A percentile compares a stretch with the other conserved stretches of the same genome.
These are phyloP conservation scores for Amblyopsis hoosieri DNA, from an alignment of 2,797 vertebrate genomes.

Conservation along the genomic window DNA sequence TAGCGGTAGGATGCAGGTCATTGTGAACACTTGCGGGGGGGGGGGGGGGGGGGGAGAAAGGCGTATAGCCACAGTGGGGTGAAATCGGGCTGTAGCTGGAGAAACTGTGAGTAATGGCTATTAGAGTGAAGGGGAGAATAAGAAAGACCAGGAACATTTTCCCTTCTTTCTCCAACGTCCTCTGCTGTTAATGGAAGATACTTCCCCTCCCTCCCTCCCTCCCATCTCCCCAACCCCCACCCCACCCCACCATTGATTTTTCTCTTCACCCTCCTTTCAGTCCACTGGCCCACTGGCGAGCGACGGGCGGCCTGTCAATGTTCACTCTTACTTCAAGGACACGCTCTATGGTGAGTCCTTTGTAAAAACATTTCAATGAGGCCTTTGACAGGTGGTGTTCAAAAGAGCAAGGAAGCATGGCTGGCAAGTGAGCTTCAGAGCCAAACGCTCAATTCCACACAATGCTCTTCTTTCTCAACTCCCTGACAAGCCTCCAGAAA, in stretches of 20 bases:
- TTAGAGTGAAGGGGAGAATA: neutral
- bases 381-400: constrained; percentile 67
- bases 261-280: constrained; percentile 35
- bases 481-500: constrained; percentile 44
- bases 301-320: constrained; percentile 49
- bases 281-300: constrained; percentile 45
- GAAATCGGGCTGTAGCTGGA: constrained; percentile 22
- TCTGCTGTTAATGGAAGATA: constrained; percentile 33
- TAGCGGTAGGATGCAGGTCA: constrained; percentile 15
- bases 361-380: constrained; percentile 69
- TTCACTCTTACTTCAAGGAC: constrained; percentile 61
- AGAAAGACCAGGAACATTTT: constrained; percentile 10
- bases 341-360: constrained; percentile 48
- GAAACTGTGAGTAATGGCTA: constrained; percentile 19
- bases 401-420: constrained; percentile 60
- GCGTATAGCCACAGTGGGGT: constrained; percentile 10
- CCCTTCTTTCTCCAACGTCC: constrained; percentile 25
- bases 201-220: neutral
- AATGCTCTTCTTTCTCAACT: constrained; percentile 38
- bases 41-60: constrained; percentile 28
- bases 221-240: neutral
- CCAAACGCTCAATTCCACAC: constrained; percentile 47
- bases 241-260: constrained; percentile 40
- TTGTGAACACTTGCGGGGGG: constrained; percentile 39
- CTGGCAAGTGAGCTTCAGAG: constrained; percentile 48